Conservation (phyloP, 2,888 invertebrate genomes). For the Cataglyphis altisquamis region DNA sequence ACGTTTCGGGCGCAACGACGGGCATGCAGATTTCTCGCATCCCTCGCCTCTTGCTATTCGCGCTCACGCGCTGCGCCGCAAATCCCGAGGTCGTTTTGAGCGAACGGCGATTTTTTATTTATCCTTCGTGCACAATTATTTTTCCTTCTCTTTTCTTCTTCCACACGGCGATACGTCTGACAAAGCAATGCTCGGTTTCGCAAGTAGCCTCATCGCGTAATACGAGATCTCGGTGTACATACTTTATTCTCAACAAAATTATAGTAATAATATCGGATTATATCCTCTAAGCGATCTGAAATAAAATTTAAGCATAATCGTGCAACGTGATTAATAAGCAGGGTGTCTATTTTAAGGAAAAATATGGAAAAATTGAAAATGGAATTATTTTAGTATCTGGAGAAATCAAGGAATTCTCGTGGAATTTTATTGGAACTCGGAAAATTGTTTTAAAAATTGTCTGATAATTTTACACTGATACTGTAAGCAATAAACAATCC, state of each 20-base stretch:
- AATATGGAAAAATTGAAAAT: too few species aligned
- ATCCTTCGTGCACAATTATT: neutral
- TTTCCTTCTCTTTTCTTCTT: neutral
- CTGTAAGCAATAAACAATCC: too few species aligned
- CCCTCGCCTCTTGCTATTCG: slow-evolving; percentile 54
- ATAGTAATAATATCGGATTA: neutral
- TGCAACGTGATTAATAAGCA: neutral
- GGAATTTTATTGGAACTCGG: too few species aligned
- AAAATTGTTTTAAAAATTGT: too few species aligned
- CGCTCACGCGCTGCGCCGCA: slow-evolving; percentile 28
- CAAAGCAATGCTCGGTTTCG: neutral
- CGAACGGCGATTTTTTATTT: slow-evolving; percentile 9
- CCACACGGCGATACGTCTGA: neutral
- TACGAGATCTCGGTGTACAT: neutral
- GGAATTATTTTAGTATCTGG: too few species aligned
- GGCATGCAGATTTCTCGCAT: slow-evolving; percentile 71
- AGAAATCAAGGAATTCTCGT: too few species aligned
- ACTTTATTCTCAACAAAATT: neutral
- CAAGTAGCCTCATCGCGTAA: neutral
- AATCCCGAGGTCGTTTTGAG: slow-evolving; percentile 13
- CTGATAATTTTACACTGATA: too few species aligned
- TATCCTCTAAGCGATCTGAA: neutral
- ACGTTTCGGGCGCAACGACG: slow-evolving; percentile 65
- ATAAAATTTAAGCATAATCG: neutral
- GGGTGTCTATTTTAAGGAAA: too few species aligned